A percentile compares a stretch with the other conserved stretches of the same genome.
phyloP scores from a whole-genome alignment of 1,140 invertebrate genomes.

The Drosophila aff. region DNA sequence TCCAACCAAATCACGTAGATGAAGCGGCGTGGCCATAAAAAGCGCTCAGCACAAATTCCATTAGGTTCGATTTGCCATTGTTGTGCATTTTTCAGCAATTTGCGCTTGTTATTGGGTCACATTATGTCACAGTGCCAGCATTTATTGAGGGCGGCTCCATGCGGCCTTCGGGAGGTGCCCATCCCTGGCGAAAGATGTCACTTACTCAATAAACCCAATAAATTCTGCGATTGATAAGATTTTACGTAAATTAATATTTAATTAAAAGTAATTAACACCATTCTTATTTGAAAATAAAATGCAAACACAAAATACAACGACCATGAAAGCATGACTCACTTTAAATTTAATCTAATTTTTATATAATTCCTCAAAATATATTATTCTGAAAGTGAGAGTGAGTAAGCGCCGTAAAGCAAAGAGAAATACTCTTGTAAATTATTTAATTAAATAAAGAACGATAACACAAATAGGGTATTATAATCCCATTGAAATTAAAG shows the following conservation, averaged over 20 bases:
- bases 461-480: no score
- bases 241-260: background rate
- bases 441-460: background rate
- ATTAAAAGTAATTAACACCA: background rate
- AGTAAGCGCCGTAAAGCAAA: background rate
- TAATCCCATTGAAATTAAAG: background rate
- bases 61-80: constrained; percentile 44
- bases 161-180: constrained; percentile 20
- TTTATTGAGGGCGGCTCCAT: constrained; percentile 24
- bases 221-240: background rate
- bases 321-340: background rate
- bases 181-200: background rate
- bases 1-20: constrained; percentile 43
- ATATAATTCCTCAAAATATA: no score
- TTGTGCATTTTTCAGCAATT: constrained; percentile 32
- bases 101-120: constrained; percentile 35
- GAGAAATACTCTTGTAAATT: background rate
- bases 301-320: background rate
- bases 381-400: no score
- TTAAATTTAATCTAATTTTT: background rate
- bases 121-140: constrained; percentile 30
- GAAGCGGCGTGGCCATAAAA: constrained; percentile 34
- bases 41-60: constrained; percentile 34
- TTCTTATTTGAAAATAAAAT: background rate
- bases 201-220: background rate